These are phyloP conservation scores for Apis dorsata DNA, from an alignment of 1,140 invertebrate genomes.

Conservation along the genomic window DNA sequence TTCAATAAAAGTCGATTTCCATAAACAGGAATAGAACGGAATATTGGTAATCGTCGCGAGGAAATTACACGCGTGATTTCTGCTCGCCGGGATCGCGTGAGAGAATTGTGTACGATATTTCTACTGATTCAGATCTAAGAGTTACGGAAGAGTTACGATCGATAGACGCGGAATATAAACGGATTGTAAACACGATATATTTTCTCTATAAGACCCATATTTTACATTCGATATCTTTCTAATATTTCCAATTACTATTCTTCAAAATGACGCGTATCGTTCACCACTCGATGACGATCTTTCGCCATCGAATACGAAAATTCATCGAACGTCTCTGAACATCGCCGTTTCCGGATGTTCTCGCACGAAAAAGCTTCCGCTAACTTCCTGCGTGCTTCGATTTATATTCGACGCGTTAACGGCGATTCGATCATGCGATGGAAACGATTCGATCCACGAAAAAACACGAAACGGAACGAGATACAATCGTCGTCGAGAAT, in stretches of 20 bases:
- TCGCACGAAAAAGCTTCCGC: background rate
- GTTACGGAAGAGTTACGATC: slow-evolving; percentile 35
- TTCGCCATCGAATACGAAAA: too few relatives aligned
- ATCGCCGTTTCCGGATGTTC: background rate
- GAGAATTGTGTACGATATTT: slow-evolving; percentile 26
- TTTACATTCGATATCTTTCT: too few relatives aligned
- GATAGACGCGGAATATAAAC: slow-evolving; percentile 34
- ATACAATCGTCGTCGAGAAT: background rate
- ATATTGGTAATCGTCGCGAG: slow-evolving; percentile 40
- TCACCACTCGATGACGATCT: too few relatives aligned
- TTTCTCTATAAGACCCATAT: background rate
- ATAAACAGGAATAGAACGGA: background rate
- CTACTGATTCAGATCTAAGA: slow-evolving; percentile 31
- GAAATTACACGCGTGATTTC: slow-evolving; percentile 40
- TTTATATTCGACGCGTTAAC: background rate
- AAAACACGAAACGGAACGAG: background rate
- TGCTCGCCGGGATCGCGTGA: background rate
- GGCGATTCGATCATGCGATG: background rate
- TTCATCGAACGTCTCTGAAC: too few relatives aligned
- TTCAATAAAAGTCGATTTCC: background rate
- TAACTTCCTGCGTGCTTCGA: background rate
- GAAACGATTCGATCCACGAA: too few relatives aligned
- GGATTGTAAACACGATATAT: background rate
- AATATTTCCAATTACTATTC: too few relatives aligned
- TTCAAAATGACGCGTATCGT: too few relatives aligned